Base-by-base conservation (phyloP, 1,140 invertebrate genomes). In the Caenorhabditis elegans region DNA sequence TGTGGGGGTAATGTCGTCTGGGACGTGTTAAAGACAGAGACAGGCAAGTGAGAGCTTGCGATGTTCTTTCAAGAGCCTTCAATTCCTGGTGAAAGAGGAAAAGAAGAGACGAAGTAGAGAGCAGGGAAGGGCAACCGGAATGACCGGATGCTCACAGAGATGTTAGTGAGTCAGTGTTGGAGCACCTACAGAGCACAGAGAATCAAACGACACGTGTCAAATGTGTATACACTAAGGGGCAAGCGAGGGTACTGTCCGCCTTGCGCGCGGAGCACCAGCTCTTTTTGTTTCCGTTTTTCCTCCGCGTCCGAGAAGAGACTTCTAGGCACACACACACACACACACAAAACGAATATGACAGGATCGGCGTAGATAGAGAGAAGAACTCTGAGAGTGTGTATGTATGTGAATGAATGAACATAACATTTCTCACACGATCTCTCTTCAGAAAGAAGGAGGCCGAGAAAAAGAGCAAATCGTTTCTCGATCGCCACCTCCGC, bases 111-210 rank as follows among this genome's bases (percentile, higher is more conserved):
- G 34, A n/a, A n/a, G n/a, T n/a, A n/a, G n/a, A n/a, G n/a, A n/a
- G n/a, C n/a, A 39, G 34, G 60, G 60, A 70, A 70, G 60, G 60
- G 60, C 60, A 70, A 70, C 60, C 60, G 60, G 60, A 70, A 70
- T 70, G 60, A n/a, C 60, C 60, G 60, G 60, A 70, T 70, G 34
- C 60, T 70, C n/a, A 39, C 24, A 19, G 60, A 19, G n/a, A 39
- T 24, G 34, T 13, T 39, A 70, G 60, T n/a, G 60, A 70, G 60
- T 19, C 60, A 31, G 34, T 39, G 19, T 39, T 70, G 55, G n/a
- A 70, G 60, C 60, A 39, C 60, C 6, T 70, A 70, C 60, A 70
- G 60, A 39, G 34, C 34, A 39, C 60, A 70, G 60, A 70, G 60
- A 70, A 70, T 70, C 17, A 39, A 70, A 39, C 60, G 60, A 70